Evolutionary conservation across 1,140 invertebrate genomes (phyloP), one percentile per base, ranked within the genome.

Genomic region (Frieseomelitta varia): DNA sequence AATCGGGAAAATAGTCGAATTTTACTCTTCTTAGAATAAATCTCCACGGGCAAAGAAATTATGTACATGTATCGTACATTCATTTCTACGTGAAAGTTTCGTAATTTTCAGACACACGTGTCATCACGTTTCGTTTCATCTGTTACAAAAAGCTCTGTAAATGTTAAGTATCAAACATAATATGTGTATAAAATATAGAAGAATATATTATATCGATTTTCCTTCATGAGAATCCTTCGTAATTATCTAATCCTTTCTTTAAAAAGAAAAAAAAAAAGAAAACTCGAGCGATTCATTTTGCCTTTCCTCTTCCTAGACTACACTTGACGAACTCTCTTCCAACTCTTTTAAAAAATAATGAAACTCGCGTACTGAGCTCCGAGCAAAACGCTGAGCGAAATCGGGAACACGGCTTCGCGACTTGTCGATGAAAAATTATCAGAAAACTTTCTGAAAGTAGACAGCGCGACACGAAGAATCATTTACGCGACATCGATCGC

Each of bases 71-170:
- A 39, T 39, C 34, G 2, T 39, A 39, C 34, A 39, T 39, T n/a
- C n/a, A 39, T 39, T 39, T 39, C 4, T 39, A 39, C 34, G 4
- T 39, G 4, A 39, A 39, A 39, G 34, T 24, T 12, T 58, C 56
- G 0, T 24, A 39, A 39, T 58, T 24, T 11, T 58, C 56, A 12
- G 56, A 24, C 3, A 24, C 21, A 12, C 24, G 30, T 30, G 56
- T 27, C 8, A 21, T 11, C n/a, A n/a, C n/a, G n/a, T 4, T 19
- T n/a, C 69, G 24, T 17, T 8, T 53, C 71, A 4, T 17, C 39
- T 73, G 17, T 73, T 27, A 53, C 51, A n/a, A 17, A 24, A 55
- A 79, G 55, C 77, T 68, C 24, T 65, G 65, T 39, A 65, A 78
- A 65, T 34, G 39, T 65, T 30, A 30, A 27, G 12, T 53, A 30